Base-by-base conservation (phyloP, 2,113 vertebrate genomes). In the Saccopteryx bilineata region DNA sequence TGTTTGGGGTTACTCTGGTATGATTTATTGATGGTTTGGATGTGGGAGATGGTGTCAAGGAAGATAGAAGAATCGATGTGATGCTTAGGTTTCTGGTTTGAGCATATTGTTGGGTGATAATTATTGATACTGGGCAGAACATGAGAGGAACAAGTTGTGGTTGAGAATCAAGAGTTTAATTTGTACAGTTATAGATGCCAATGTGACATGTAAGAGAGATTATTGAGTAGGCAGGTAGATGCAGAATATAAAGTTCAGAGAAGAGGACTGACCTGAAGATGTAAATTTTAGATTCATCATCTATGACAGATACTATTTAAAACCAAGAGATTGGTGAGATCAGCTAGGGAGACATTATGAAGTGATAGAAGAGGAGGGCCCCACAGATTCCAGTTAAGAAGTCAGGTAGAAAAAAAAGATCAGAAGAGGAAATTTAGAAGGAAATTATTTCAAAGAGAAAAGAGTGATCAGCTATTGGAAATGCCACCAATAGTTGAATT, bases 361-460 rank as follows among this genome's bases (percentile, higher is more conserved):
- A 61, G 58, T 90, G 24, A 76, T 31, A 81, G 50, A 14, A 63
- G 48, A 91, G 12, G 50, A 80, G 31, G 7, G 19, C 2, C 24
- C 24, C 46, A 33, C 14, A 75, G 60, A 76, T 33, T 18, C 5
- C 50, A 56, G 21, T 39, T 56, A 91, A 95, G 17, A 72, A 71
- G 74, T 81, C n/a, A 87, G 71, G 18, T 56, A 72, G 74, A 39
- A 60, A 26, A 48, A 65, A 39, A 90, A 52, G 2, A n/a, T 69
- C 1, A 79, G 17, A 83, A 26, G 75, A 66, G 19, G 7, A 21
- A 17, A 39, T 54, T 81, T 75, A 56, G 10, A 88, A 28, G 39
- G 54, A 66, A 92, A 87, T 60, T 8, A 13, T 75, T 93, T 94
- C 23, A 85, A 75, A 26, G 56, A 72, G 61, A 11, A 95, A n/a